phyloP scores from a whole-genome alignment of 92 coral and sea anemone species.

The Isaurus tuberculatus region DNA sequence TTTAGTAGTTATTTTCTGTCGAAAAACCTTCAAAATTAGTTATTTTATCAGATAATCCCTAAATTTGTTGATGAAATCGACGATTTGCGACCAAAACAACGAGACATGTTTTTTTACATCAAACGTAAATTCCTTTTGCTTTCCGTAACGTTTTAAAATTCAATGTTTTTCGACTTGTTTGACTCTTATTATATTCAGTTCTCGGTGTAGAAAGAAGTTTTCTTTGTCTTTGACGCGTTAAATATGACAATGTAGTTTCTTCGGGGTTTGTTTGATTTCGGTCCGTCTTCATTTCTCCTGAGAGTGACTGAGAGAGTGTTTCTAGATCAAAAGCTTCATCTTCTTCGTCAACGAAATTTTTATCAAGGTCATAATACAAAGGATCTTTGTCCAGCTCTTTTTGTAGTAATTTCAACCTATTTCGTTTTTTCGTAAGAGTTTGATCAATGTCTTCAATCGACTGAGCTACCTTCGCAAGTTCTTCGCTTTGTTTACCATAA shows the following conservation, averaged over 20 bases:
- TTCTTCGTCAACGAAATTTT: conserved; percentile 56
- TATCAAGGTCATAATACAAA: conserved; percentile 66
- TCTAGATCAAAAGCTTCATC: conserved; percentile 21
- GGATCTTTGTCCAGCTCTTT: conserved; percentile 49
- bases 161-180: background rate
- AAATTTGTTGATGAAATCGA: too few species aligned
- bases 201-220: conserved; percentile 23
- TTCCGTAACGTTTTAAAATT: background rate
- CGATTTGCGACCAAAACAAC: too few species aligned
- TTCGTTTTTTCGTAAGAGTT: conserved; percentile 52
- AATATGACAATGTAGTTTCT: conserved; percentile 2
- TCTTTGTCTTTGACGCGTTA: conserved; percentile 42
- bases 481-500: conserved; percentile 64
- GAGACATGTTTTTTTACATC: too few species aligned
- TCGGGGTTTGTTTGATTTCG: conserved; percentile 13
- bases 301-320: background rate
- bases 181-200: conserved; percentile 12
- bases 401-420: conserved; percentile 41
- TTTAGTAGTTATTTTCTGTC: too few species aligned
- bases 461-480: conserved; percentile 48
- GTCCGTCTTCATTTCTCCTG: conserved; percentile 4
- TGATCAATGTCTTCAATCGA: conserved; percentile 64
- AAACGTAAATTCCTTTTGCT: conserved; percentile 25
- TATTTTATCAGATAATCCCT: too few species aligned
- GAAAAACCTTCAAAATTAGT: too few species aligned